phyloP scores from a whole-genome alignment of 2,113 vertebrate genomes.

The Corythaixoides concolor region DNA sequence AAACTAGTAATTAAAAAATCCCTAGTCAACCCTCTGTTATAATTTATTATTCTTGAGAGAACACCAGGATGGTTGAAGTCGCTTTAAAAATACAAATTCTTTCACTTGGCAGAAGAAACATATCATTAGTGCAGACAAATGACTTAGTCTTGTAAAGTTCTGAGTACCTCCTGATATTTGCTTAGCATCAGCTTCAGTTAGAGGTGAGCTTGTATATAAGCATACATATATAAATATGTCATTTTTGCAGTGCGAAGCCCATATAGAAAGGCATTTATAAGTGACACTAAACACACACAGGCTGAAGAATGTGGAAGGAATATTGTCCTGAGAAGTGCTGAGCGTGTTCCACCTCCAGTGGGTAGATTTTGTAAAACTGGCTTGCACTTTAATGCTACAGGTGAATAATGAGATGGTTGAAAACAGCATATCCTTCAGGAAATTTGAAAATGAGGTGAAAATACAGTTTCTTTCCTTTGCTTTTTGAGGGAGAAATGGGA shows the following conservation, averaged over 20 bases:
- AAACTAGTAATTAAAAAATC: neutral
- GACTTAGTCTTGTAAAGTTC: neutral
- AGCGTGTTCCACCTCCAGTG: neutral
- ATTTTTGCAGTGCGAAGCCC: neutral
- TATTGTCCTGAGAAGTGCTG: neutral
- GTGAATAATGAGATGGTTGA: neutral
- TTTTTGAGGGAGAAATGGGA: neutral
- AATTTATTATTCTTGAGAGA: neutral
- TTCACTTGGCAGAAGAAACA: neutral
- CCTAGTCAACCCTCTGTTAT: neutral
- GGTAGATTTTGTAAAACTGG: neutral
- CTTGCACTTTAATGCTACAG: neutral
- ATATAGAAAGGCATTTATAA: neutral
- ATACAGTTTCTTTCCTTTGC: neutral
- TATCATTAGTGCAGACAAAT: neutral
- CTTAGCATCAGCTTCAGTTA: neutral
- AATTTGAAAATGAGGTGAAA: neutral
- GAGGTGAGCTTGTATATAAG: neutral
- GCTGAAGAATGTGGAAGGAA: neutral
- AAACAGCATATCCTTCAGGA: neutral
- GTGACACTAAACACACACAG: neutral
- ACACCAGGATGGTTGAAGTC: neutral
- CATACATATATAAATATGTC: neutral
- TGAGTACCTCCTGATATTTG: neutral
- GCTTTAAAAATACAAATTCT: neutral